A percentile compares a stretch with the other conserved stretches of the same genome.
Conservation (phyloP, 53 echinoderm and acorn worm species). For the Apostichopus leukothele region DNA sequence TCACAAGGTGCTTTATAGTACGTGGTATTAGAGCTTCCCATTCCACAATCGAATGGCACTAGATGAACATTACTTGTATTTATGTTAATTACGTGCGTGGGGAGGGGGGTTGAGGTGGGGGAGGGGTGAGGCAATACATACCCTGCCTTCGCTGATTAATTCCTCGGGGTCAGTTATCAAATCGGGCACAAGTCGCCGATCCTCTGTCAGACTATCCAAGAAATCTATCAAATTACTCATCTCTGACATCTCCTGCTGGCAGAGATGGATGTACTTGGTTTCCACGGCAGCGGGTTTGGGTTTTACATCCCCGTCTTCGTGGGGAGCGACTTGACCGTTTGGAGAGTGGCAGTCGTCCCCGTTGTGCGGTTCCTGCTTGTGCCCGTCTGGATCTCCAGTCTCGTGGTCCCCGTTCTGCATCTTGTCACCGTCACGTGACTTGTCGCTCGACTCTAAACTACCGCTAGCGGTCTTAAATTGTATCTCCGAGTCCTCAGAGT, state of each 20-base stretch:
- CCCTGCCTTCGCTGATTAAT: constrained; percentile 80
- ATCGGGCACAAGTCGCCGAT: constrained; percentile 73
- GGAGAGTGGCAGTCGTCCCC: neutral
- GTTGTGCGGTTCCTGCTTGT: constrained; percentile 13
- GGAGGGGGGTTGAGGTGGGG: no score
- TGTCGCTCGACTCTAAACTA: neutral
- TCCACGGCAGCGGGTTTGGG: constrained; percentile 36
- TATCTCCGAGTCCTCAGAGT: constrained; percentile 47
- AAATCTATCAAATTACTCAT: constrained; percentile 62
- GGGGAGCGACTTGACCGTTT: neutral
- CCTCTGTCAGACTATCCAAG: constrained; percentile 69
- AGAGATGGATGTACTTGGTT: constrained; percentile 57
- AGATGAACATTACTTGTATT: no score
- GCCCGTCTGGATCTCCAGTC: neutral
- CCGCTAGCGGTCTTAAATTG: neutral
- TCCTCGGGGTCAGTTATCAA: constrained; percentile 77
- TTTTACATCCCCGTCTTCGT: constrained; percentile 51
- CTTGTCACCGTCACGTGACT: neutral
- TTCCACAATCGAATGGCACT: no score
- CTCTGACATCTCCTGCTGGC: constrained; percentile 76
- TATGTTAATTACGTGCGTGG: no score
- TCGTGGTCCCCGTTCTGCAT: constrained; percentile 38
- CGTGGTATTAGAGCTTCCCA: no score
- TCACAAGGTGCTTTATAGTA: no score
- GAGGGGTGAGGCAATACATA: constrained; percentile 35